Conservation (phyloP, 2,113 vertebrate genomes). For the Shinisaurus crocodilurus region DNA sequence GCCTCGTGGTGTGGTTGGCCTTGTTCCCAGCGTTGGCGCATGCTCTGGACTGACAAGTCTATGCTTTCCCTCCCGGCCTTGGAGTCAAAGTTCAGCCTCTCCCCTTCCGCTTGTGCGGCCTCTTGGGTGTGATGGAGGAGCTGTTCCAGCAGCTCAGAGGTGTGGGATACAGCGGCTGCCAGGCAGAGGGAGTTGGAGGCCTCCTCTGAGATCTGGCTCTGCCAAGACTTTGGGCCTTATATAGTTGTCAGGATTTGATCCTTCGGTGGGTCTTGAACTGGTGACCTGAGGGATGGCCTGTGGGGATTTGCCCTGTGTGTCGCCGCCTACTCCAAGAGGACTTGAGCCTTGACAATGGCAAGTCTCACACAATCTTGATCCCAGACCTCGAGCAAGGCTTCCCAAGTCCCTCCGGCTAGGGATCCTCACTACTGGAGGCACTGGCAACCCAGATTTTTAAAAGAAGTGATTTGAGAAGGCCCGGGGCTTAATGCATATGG, state of each 20-base stretch:
- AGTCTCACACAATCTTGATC: neutral
- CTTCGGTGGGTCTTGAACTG: neutral
- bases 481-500: neutral
- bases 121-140: neutral
- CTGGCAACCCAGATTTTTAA: neutral
- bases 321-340: too few relatives aligned
- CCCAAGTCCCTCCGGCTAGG: too few relatives aligned
- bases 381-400: neutral
- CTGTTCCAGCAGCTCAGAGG: neutral
- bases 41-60: neutral
- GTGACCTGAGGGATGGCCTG: too few relatives aligned
- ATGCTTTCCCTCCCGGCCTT: neutral
- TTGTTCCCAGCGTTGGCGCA: neutral
- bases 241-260: neutral
- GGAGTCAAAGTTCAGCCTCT: neutral
- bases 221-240: neutral
- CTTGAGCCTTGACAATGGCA: too few relatives aligned
- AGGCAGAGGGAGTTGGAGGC: neutral
- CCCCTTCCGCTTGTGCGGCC: too few relatives aligned
- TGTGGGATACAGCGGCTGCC: neutral
- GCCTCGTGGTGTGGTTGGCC: neutral
- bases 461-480: neutral
- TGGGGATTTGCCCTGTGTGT: neutral
- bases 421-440: neutral
- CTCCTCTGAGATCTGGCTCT: neutral